Evolutionary conservation across 1,140 invertebrate species (phyloP), one percentile per base, ranked within the genome.

Genomic region (Zophobas atratus): DNA sequence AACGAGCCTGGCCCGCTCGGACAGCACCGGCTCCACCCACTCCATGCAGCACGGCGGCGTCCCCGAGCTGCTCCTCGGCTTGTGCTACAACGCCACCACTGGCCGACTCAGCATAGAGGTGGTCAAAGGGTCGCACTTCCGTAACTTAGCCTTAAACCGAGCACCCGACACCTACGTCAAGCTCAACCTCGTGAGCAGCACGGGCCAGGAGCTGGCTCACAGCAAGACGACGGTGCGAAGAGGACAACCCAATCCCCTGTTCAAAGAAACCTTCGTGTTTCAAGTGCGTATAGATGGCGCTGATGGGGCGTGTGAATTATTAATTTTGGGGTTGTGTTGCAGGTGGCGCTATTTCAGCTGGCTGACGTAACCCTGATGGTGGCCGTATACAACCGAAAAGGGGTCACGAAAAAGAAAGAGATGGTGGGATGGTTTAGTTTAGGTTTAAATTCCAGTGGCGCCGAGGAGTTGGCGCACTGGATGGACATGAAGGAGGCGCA

Each of bases 391-490:
- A 96, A 96, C 86, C 92, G 94, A 76, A 93, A 95, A 76, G 93
- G 95, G 82, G 91, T 92, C 77, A 96, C 98, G 89, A 98, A 98
- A 82, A 93, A 96, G 77, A 98, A 98, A 83, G 96, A 98, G 86
- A 96, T 98, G 94, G 95, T 98, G 76, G 97, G 97, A 56, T 98
- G 97, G 97, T 96, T 98, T 87, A 95, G 95, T 75, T 86, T 98
- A 57, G 97, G 97, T 6, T 88, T 96, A 83, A 97, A 95, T 86
- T 95, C 95, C 78, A 97, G 96, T 34, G 96, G 96, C 20, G 93
- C 96, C 56, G 97, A 98, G 83, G 96, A 98, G 86, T 88, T 94
- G n/a, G 92, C 94, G 4, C 97, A 98, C 85, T 99, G 97, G 97
- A 93, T 94, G 84, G 97, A 98, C 82, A 97, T 98, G 91, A 86